A percentile compares a stretch with the other conserved stretches of the same genome.
phyloP scores from a whole-genome alignment of 92 coral and sea anemone genomes.

The Actinernus sp. region DNA sequence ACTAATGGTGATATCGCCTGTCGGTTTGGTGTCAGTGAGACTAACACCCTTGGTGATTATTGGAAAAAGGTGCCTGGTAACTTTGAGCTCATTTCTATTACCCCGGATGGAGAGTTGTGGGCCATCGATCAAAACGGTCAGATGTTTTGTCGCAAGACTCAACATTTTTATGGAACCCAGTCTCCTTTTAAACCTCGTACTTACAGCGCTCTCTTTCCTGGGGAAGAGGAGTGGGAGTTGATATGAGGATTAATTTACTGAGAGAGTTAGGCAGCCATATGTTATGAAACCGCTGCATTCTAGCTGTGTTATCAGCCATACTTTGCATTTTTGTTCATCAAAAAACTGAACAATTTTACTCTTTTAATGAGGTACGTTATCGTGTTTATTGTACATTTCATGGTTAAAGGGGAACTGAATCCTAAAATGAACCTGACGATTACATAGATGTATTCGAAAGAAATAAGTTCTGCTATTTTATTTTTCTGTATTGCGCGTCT shows the following conservation, averaged over 20 bases:
- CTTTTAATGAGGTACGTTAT: too few relatives aligned
- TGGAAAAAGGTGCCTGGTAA: constrained; percentile 98
- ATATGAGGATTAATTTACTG: too few relatives aligned
- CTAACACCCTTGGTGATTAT: constrained; percentile 86
- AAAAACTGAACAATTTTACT: too few relatives aligned
- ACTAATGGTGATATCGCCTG: constrained; percentile 93
- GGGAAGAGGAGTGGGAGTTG: constrained; percentile 90
- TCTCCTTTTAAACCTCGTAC: constrained; percentile 82
- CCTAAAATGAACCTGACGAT: too few relatives aligned
- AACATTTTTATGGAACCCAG: constrained; percentile 87
- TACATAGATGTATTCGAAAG: too few relatives aligned
- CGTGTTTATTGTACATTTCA: too few relatives aligned
- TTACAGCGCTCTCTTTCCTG: constrained; percentile 74
- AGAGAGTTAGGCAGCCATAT: background rate
- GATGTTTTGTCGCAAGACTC: constrained; percentile 91
- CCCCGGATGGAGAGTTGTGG: constrained; percentile 92
- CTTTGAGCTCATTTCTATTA: constrained; percentile 88
- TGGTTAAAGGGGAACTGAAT: too few relatives aligned
- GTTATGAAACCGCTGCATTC: too few relatives aligned
- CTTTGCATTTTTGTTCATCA: too few relatives aligned
- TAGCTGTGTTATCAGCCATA: too few relatives aligned
- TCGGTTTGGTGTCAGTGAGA: constrained; percentile 85
- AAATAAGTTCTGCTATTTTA: too few relatives aligned
- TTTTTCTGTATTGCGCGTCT: too few relatives aligned
- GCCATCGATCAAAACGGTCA: constrained; percentile 87